Evolutionary conservation across 2,113 vertebrate genomes (phyloP), one percentile per base, ranked within the genome.

Genomic region (Eupsittula cactorum): DNA sequence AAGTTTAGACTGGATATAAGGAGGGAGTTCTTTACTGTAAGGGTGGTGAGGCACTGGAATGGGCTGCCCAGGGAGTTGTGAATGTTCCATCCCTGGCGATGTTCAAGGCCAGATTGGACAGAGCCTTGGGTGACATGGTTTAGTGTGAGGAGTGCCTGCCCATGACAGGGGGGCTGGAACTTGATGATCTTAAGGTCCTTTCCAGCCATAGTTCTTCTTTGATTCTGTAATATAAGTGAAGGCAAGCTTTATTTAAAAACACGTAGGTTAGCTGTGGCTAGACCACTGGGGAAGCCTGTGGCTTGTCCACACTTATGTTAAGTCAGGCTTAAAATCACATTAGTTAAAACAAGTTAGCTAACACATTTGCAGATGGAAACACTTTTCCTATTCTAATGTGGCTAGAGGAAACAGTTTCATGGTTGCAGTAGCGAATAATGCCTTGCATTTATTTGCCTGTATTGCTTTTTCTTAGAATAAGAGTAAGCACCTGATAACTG

Each of bases 301-400:
- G 49, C 53, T 89, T 79, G 69, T 71, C 81, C 88, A 49, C 59
- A 10, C 37, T 82, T 64, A 52, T 0, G 7, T 82, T 88, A 84
- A 81, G 79, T 83, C 76, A 60, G 39, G 33, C 82, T 95, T 90
- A 83, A 94, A 92, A 86, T 91, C 64, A 69, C 18, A 13, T 77
- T 71, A 77, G n/a, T 88, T 94, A 71, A 83, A 93, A 74, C 41
- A 79, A 80, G 69, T 67, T 82, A 75, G 14, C 77, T 86, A 90
- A 52, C 64, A 59, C 47, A 37, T 93, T 67, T 90, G 37, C 78
- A 95, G 69, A 84, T 88, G 86, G 55, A 90, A 94, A 35, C 50
- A 31, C 39, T 95, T 92, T 25, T 70, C n/a, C 20, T 86, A 2
- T 71, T 74, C 46, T 63, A 18, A 37, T 84, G 74, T 47, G 52